phyloP scores from a whole-genome alignment of 2,888 invertebrate species.

The Cheilosia pagana region DNA sequence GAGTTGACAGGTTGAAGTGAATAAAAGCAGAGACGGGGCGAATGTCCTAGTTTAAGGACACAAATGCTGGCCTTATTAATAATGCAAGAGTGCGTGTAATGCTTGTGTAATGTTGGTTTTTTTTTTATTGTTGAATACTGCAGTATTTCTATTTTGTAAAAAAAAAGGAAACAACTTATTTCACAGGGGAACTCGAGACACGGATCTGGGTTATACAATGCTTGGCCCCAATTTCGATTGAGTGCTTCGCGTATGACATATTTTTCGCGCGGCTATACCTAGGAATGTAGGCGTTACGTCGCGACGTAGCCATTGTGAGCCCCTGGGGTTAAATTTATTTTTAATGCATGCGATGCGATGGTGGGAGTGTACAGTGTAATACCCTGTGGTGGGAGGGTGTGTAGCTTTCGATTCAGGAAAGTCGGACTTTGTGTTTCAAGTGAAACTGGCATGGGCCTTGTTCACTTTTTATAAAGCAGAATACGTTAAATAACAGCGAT shows the following conservation, averaged over 20 bases:
- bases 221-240: slow-evolving; percentile 69
- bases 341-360: slow-evolving; percentile 38
- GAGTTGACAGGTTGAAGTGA: slow-evolving; percentile 63
- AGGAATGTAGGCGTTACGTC: too few species aligned
- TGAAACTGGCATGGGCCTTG: too few species aligned
- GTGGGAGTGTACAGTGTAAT: background rate
- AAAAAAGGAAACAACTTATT: slow-evolving; percentile 36
- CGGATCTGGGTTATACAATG: slow-evolving; percentile 61
- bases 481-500: too few species aligned
- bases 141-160: slow-evolving; percentile 40
- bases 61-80: slow-evolving; percentile 70
- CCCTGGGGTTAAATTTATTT: slow-evolving; percentile 61
- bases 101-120: slow-evolving; percentile 59
- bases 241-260: slow-evolving; percentile 63
- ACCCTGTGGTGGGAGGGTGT: background rate
- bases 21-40: slow-evolving; percentile 29
- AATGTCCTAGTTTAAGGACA: slow-evolving; percentile 70
- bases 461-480: too few species aligned
- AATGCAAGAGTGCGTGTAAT: slow-evolving; percentile 73
- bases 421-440: too few species aligned
- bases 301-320: background rate
- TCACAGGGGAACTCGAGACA: slow-evolving; percentile 61
- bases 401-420: background rate
- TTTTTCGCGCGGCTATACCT: slow-evolving; percentile 28
- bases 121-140: slow-evolving; percentile 25